phyloP scores from a whole-genome alignment of 2,113 vertebrate species.

The Loxodonta africana region DNA sequence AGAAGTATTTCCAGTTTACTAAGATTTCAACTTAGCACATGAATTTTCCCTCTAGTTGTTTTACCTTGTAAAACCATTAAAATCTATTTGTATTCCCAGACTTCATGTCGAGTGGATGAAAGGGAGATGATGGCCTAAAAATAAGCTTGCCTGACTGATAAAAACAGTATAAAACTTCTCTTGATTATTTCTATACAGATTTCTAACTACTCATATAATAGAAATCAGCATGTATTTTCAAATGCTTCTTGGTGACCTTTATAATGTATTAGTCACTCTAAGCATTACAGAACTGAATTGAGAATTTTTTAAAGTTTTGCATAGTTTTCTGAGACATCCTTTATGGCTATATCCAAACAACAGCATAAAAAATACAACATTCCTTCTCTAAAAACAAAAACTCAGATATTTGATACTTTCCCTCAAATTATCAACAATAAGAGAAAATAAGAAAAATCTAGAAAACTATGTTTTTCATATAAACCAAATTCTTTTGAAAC shows the following conservation, averaged over 20 bases:
- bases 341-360: conserved; percentile 27
- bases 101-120: not conserved
- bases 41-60: conserved; percentile 12
- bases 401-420: not conserved
- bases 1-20: conserved; percentile 43
- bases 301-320: conserved; percentile 30
- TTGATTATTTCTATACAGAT: not conserved
- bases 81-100: conserved; percentile 32
- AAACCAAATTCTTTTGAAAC: not conserved
- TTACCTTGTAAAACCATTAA: conserved; percentile 58
- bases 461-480: not conserved
- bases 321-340: not conserved
- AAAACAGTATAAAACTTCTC: not conserved
- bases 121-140: conserved; percentile 56
- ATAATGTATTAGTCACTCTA: conserved; percentile 19
- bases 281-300: conserved; percentile 21
- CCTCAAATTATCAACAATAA: conserved; percentile 28
- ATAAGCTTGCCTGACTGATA: not conserved
- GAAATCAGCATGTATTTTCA: conserved; percentile 29
- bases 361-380: not conserved
- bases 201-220: conserved; percentile 51
- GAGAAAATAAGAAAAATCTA: not conserved
- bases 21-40: conserved; percentile 4
- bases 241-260: not conserved
- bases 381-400: not conserved